phyloP scores from a whole-genome alignment of 2,113 vertebrate genomes.

The Glaucomys volans region DNA sequence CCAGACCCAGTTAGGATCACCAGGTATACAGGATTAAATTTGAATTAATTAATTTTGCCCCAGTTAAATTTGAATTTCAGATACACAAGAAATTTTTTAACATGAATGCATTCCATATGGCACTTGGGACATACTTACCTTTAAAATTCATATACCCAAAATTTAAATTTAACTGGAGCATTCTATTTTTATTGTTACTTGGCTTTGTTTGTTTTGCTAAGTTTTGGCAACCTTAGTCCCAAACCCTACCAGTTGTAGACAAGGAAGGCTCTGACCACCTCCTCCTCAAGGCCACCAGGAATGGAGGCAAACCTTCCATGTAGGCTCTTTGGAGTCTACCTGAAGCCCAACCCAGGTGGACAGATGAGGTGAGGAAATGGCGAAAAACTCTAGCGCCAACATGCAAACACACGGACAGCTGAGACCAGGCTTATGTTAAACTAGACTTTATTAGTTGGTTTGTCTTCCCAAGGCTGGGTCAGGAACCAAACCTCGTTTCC shows the following conservation, averaged over 20 bases:
- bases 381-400: neutral
- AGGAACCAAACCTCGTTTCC: neutral
- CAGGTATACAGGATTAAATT: neutral
- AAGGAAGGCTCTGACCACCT: neutral
- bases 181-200: neutral
- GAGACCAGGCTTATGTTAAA: neutral
- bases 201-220: neutral
- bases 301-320: neutral
- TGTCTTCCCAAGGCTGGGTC: constrained; percentile 22
- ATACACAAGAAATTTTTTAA: neutral
- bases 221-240: neutral
- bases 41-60: too few relatives aligned
- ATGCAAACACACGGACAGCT: neutral
- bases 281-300: neutral
- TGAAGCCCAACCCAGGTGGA: neutral
- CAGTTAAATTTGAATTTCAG: constrained; percentile 17
- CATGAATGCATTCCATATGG: neutral
- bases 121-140: neutral
- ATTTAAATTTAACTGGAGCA: neutral
- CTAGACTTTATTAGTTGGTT: constrained; percentile 67
- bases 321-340: neutral
- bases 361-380: neutral
- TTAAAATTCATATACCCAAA: neutral
- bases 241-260: neutral
- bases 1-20: neutral